Base-by-base conservation (phyloP, 2,888 invertebrate species). In the Apamea crenata region DNA sequence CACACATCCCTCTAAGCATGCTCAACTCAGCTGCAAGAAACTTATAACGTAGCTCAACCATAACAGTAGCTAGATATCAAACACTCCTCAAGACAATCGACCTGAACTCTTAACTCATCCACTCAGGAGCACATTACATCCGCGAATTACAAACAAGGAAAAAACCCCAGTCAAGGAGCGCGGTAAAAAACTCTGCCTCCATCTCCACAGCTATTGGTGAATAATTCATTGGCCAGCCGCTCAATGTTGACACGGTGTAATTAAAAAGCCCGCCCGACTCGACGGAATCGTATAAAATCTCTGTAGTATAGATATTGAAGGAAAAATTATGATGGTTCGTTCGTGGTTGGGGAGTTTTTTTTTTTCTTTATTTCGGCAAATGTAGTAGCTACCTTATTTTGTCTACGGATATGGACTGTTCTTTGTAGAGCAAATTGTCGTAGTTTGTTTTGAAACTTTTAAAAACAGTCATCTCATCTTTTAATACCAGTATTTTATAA, bases 201-300 rank as follows among this genome's bases (percentile, higher is more conserved):
- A 66, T 89, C 78, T 87, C 87, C 82, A 82, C 81, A 83, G 84
- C 87, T 76, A 82, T 81, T 76, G 87, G 87, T 95, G 94, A 96
- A 96, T 95, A 93, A 95, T 95, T 95, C 95, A 96, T 93, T 82
- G 86, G 89, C 77, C 86, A 81, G 80, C 85, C 75, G 85, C 69
- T 84, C 88, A 77, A 77, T 95, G 95, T 96, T 96, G 95, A 95
- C 94, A 94, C 91, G 89, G 88, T 91, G 94, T 95, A 96, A 96
- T 95, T 95, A 96, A 95, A 96, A 95, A 95, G 94, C 95, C 88
- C 87, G 83, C 81, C 74, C 85, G 78, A 87, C 91, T 90, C 74
- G 74, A 82, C 86, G 85, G 87, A 85, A 89, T 86, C 87, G 87
- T 87, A 86, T 82, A 77, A 89, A 81, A 87, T 86, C 84, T 87